Evolutionary conservation across 2,113 vertebrate species (phyloP).

Genomic region (sheep (Ovis aries)): DNA sequence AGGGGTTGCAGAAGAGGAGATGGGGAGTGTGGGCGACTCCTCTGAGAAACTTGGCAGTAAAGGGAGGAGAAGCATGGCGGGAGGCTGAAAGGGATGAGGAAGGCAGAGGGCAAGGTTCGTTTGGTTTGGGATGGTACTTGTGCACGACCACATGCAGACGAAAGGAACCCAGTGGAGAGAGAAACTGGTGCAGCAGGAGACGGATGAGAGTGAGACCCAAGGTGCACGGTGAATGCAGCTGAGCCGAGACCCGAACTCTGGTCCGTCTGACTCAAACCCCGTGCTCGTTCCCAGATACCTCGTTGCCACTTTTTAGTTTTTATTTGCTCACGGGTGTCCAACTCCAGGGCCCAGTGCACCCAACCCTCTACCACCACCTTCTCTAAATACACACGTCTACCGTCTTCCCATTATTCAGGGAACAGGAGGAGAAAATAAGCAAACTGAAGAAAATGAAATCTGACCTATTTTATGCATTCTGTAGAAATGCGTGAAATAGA

Average conservation of each 20-base stretch:
- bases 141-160: rapidly evolving
- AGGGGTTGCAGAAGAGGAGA: background rate
- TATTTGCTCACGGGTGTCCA: background rate
- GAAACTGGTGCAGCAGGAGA: background rate
- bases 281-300: background rate
- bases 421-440: conserved; percentile 54
- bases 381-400: background rate
- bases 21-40: rapidly evolving
- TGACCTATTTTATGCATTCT: conserved; percentile 51
- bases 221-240: background rate
- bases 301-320: background rate
- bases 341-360: background rate
- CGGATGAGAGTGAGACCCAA: background rate
- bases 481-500: conserved; percentile 55
- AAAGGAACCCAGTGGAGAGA: background rate
- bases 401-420: background rate
- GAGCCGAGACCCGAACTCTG: background rate
- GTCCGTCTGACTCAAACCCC: background rate
- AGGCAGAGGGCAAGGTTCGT: background rate
- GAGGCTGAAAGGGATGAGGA: background rate
- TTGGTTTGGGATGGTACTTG: background rate
- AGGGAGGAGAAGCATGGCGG: background rate
- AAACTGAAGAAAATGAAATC: conserved; percentile 51
- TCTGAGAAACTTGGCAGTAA: background rate
- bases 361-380: background rate